Percentiles rank a stretch among this genome's conserved stretches.
phyloP scores from a whole-genome alignment of 2,797 vertebrate genomes.

The Xenops minutus region DNA sequence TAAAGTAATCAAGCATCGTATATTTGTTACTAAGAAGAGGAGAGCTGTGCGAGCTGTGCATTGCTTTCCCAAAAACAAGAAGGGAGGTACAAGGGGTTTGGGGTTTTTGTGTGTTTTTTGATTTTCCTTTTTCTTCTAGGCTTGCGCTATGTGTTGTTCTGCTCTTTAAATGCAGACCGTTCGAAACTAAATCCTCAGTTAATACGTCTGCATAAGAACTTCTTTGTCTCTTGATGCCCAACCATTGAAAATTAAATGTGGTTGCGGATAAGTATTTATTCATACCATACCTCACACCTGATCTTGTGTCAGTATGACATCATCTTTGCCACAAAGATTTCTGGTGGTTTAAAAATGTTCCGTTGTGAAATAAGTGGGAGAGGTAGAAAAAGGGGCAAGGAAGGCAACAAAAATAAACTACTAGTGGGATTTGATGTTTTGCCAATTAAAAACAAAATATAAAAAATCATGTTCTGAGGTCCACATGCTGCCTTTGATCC shows the following conservation, averaged over 20 bases:
- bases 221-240: conserved; percentile 67
- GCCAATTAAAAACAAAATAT: conserved; percentile 53
- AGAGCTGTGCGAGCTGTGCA: conserved; percentile 4
- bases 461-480: conserved; percentile 41
- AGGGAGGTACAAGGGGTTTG: background rate
- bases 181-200: conserved; percentile 67
- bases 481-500: conserved; percentile 56
- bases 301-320: conserved; percentile 69
- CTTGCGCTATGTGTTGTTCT: conserved; percentile 29
- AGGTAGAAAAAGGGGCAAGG: conserved; percentile 48
- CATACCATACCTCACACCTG: conserved; percentile 70
- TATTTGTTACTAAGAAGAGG: conserved; percentile 54
- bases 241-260: conserved; percentile 68
- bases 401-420: conserved; percentile 65
- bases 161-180: conserved; percentile 40
- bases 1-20: conserved; percentile 14
- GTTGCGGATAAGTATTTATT: conserved; percentile 71
- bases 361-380: conserved; percentile 57
- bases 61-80: conserved; percentile 43
- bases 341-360: conserved; percentile 61
- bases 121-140: conserved; percentile 45
- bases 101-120: background rate
- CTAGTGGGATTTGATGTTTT: conserved; percentile 52
- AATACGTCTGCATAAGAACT: conserved; percentile 70
- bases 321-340: conserved; percentile 60